Conservation (phyloP, 2,888 invertebrate species). For the Sympetrum striolatum region DNA sequence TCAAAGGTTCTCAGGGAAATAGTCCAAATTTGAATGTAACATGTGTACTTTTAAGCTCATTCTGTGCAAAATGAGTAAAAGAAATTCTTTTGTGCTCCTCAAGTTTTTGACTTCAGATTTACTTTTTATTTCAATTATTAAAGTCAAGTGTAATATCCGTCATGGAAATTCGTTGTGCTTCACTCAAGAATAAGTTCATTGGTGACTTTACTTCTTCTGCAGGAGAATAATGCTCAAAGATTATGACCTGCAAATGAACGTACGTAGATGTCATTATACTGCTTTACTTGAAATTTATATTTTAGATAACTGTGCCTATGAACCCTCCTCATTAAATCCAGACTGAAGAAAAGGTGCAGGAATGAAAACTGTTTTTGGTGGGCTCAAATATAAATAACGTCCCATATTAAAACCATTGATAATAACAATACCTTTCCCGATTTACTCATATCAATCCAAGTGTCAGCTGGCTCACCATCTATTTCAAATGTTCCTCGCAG, state of each 20-base stretch:
- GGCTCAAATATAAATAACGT: slow-evolving; percentile 83
- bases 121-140: too few relatives aligned
- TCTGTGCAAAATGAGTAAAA: too few relatives aligned
- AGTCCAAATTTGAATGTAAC: too few relatives aligned
- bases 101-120: too few relatives aligned
- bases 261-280: too few relatives aligned
- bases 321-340: slow-evolving; percentile 64
- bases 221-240: slow-evolving; percentile 52
- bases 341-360: slow-evolving; percentile 75
- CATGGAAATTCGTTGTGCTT: not conserved
- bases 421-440: slow-evolving; percentile 83
- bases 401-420: slow-evolving; percentile 88
- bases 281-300: too few relatives aligned
- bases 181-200: slow-evolving; percentile 50
- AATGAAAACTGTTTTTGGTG: slow-evolving; percentile 82
- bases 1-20: too few relatives aligned
- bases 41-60: too few relatives aligned
- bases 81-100: too few relatives aligned
- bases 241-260: slow-evolving; percentile 50
- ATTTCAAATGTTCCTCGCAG: slow-evolving; percentile 63
- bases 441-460: slow-evolving; percentile 76
- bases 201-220: slow-evolving; percentile 48
- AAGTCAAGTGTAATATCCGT: too few relatives aligned
- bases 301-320: not conserved
- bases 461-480: slow-evolving; percentile 68